These are phyloP conservation scores for Drosophila austrosaltans DNA, from an alignment of 2,888 invertebrate genomes.

Conservation along the genomic window DNA sequence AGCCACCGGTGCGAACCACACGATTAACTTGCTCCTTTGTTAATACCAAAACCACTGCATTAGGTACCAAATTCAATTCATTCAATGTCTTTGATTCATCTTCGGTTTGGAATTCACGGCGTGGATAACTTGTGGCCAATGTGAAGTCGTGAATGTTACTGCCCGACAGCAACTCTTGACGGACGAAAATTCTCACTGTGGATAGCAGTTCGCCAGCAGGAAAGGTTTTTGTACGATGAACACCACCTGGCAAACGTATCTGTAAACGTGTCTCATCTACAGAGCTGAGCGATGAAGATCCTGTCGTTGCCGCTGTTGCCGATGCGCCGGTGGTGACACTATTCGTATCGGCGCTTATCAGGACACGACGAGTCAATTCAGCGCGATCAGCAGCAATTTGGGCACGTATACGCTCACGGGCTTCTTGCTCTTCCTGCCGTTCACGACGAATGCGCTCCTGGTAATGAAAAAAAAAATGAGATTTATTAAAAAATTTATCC, in stretches of 20 bases:
- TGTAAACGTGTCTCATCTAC: conserved; percentile 87
- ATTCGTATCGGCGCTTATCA: conserved; percentile 19
- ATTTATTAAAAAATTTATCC: not conserved
- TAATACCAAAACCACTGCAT: conserved; percentile 62
- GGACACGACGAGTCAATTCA: conserved; percentile 88
- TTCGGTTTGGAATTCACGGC: conserved; percentile 92
- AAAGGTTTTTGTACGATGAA: conserved; percentile 89
- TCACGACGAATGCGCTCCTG: conserved; percentile 91
- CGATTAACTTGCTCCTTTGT: conserved; percentile 41
- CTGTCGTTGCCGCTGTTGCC: conserved; percentile 23
- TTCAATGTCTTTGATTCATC: conserved; percentile 95
- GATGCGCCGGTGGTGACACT: conserved; percentile 69
- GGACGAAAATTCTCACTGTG: conserved; percentile 94
- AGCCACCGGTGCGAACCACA: conserved; percentile 62
- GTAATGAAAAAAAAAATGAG: not conserved
- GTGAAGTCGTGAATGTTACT: conserved; percentile 85
- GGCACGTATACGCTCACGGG: conserved; percentile 92
- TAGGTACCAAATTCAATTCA: conserved; percentile 91
- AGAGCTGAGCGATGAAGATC: conserved; percentile 56
- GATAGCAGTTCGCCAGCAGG: conserved; percentile 94
- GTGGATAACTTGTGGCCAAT: conserved; percentile 96
- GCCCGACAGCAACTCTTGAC: conserved; percentile 48
- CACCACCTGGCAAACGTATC: conserved; percentile 91
- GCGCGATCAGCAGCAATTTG: conserved; percentile 96
- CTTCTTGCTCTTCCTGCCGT: conserved; percentile 93